Evolutionary conservation across 1,140 invertebrate species (phyloP), one percentile per base, ranked within the genome.

Genomic region (Drosophila rhopaloa): DNA sequence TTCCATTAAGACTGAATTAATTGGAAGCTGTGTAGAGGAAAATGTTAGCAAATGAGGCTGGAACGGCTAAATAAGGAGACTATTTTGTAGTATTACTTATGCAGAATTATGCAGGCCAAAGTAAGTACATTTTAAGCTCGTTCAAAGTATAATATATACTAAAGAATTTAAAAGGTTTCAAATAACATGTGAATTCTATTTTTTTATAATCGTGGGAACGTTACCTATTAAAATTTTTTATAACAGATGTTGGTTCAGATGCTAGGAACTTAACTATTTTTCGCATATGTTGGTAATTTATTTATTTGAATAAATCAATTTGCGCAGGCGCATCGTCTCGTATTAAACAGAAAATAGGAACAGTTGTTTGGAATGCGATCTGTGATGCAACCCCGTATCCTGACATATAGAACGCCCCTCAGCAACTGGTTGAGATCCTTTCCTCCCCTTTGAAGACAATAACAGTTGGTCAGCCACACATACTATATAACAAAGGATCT

Each of bases 201-300:
- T 7, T 7, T 16, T 16, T 5, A n/a, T 24, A 9, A 24, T 53
- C 47, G 65, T 68, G 65, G 32, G 65, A 68, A 65, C 19, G 2
- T 9, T 27, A 4, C 5, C 14, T 27, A 14, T 14, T 6, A 9
- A 62, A 24, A 35, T 1, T 11, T 1, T 10, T 24, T 2, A 16
- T 4, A 40, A 32, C 65, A 68, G 46, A 68, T 68, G 65, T 29
- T 53, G 24, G 38, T 37, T 5, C 73, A 62, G 44, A 74, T 75
- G 73, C 3, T 10, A 29, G 59, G 67, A 47, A 48, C 43, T 37
- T 27, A 57, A 29, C 44, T 43, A 54, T 59, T 47, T 63, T 62
- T 32, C 77, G 53, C 82, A 86, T 82, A 82, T 86, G 81, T 48
- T 77, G 70, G 40, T 43, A 82, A 79, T 75, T 81, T 73, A 38